Base-by-base conservation (phyloP, 2,888 invertebrate species). In the Agriopis marginaria region DNA sequence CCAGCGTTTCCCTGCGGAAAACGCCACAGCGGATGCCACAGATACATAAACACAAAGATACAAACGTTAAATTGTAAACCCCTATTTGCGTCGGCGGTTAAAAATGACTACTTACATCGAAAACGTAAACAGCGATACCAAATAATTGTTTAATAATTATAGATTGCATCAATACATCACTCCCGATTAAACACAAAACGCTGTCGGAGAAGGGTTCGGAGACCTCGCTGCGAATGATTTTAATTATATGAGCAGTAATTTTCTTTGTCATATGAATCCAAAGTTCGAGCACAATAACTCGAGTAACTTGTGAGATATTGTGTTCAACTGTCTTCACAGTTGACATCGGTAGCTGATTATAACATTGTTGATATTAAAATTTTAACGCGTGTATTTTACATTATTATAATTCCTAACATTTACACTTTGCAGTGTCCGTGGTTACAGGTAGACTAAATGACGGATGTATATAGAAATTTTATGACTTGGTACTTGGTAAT, bases 111-210 rank as follows among this genome's bases (percentile, higher is more conserved):
- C 47, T 47, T 11, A 12, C 54, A 54, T 54, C 54, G 54, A 54
- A 54, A 54, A 40, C 40, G 54, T 54, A 54, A 54, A 54, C 55
- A 49, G 12, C 55, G 66, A 66, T 66, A 66, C 12, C 14, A 55
- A 42, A 62, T 55, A 42, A 67, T 40, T 44, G 44, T 40, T 45
- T 55, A 68, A 72, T 64, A 77, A 77, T 58, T 70, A 68, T 50
- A 60, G 72, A 68, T 4, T 32, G 32, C 70, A 74, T 72, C 60
- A 54, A 64, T 32, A 68, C 74, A 77, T 75, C 67, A 77, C 49
- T 77, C 74, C 71, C 74, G 82, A 85, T 84, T 84, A 81, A 73
- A 78, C 77, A 83, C 82, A 80, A 82, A 82, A 85, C 81, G 73
- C 76, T 78, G 79, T 81, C 80, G 56, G 71, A 77, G 74, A 66